phyloP scores from a whole-genome alignment of 2,797 vertebrate genomes.

The Melanotaenia boesemani region DNA sequence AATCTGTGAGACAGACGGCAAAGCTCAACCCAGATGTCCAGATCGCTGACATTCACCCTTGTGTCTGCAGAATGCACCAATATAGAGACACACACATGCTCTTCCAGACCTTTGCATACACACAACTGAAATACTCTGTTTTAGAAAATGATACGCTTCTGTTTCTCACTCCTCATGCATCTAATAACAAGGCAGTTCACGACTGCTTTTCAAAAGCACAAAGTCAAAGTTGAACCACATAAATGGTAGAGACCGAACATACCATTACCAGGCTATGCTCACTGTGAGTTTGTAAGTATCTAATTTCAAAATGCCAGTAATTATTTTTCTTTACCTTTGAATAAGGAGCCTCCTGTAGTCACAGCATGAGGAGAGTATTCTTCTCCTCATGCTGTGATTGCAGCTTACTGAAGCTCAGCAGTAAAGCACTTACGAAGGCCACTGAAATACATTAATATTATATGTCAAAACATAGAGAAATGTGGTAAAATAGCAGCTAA shows the following conservation, averaged over 20 bases:
- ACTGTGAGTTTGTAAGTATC: background rate
- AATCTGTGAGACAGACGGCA: constrained; percentile 65
- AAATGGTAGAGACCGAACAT: background rate
- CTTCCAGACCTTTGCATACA: background rate
- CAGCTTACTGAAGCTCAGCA: constrained; percentile 4
- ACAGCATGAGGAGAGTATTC: background rate
- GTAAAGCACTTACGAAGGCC: constrained; percentile 20
- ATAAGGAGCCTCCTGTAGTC: background rate
- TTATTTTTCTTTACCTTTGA: background rate
- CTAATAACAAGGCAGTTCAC: constrained; percentile 1
- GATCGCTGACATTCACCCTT: constrained; percentile 55
- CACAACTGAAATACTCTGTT: background rate
- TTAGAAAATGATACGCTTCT: background rate
- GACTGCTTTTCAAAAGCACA: background rate
- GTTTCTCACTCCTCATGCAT: background rate
- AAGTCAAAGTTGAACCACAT: constrained; percentile 10
- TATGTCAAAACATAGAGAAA: constrained; percentile 16
- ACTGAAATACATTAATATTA: constrained; percentile 27
- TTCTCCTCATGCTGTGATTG: background rate
- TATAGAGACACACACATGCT: constrained; percentile 21
- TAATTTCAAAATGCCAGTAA: background rate
- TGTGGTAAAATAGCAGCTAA: constrained; percentile 10
- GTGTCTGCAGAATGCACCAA: constrained; percentile 50
- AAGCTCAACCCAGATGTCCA: constrained; percentile 69
- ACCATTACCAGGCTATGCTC: background rate